Conservation (phyloP, 2,888 invertebrate genomes). For the Hecatera dysodea region DNA sequence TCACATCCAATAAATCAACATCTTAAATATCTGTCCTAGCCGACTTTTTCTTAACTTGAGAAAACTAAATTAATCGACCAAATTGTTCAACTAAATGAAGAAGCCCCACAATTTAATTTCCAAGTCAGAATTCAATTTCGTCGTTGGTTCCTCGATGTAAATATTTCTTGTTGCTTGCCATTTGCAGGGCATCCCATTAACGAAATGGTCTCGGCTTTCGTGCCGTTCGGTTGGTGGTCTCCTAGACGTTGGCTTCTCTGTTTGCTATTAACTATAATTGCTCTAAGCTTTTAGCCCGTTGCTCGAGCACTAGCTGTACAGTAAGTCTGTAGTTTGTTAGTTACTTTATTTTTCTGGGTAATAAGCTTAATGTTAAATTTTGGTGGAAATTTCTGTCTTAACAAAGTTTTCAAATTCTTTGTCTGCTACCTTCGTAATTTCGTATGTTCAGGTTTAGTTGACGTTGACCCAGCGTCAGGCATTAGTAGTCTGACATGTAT, state of each 20-base stretch:
- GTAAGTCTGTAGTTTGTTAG: constrained; percentile 13
- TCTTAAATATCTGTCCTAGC: neutral
- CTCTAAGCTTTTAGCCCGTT: constrained; percentile 40
- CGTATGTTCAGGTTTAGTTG: neutral
- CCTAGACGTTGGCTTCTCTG: constrained; percentile 35
- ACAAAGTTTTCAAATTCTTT: neutral
- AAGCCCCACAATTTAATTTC: constrained; percentile 15
- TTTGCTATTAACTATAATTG: constrained; percentile 54
- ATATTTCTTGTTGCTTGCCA: constrained; percentile 41
- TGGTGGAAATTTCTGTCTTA: neutral
- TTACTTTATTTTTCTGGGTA: constrained; percentile 15
- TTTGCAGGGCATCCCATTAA: constrained; percentile 47
- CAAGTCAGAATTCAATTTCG: constrained; percentile 34
- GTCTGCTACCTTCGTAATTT: neutral
- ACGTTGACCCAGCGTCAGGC: no score
- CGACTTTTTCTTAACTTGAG: neutral
- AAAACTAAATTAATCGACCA: neutral
- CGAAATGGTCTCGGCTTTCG: constrained; percentile 41
- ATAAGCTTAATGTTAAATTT: neutral
- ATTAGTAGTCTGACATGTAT: no score
- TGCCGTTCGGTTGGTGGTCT: constrained; percentile 41
- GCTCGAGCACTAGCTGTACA: neutral
- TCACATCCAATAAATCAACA: no score
- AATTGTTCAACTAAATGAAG: constrained; percentile 6
- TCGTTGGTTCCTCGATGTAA: constrained; percentile 25